Evolutionary conservation across 2,113 vertebrate genomes (phyloP), one percentile per base, ranked within the genome.

Genomic region (Hippocampus mohnikei): DNA sequence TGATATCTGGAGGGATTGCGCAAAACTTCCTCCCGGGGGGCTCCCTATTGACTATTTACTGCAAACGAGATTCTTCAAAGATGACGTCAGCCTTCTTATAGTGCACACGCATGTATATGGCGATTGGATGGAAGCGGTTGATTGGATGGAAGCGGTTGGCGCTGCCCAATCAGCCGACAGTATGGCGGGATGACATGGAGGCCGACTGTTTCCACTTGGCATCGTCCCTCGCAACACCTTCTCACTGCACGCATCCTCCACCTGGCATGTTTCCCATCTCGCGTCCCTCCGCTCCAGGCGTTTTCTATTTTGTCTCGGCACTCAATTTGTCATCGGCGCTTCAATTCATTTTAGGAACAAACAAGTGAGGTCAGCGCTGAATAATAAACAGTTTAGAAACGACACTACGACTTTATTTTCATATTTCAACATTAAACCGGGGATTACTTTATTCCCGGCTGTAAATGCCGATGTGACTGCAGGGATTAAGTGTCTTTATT

Each of bases 31-130:
- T 66, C 0, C n/a, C 20, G 8, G 56, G 13, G 67, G 75, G 72
- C 74, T 74, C 58, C 66, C 18, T 20, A n/a, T 33, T 68, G 46
- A 78, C 33, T 16, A 77, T 55, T 76, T 76, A 67, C 68, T 78
- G 75, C 75, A 71, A 72, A 76, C 59, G 50, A 79, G 72, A 84
- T 84, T 85, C 79, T 65, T 77, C 68, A 37, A 78, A 44, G 75
- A 72, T 85, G 80, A 80, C 75, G 66, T 83, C 75, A 85, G 60
- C 66, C 16, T 10, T 78, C 64, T 73, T 61, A 72, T 76, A 50
- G 16, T 65, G 16, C 67, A 60, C 56, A 71, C 53, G 60, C 67
- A 73, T 20, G 40, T 12, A 67, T 7, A 68, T 65, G 61, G 66
- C 33, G 21, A 74, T n/a, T 70, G 20, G 66, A 25, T 27, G 73